Conservation (phyloP, 1,140 invertebrate genomes). For the Papilio xuthus region DNA sequence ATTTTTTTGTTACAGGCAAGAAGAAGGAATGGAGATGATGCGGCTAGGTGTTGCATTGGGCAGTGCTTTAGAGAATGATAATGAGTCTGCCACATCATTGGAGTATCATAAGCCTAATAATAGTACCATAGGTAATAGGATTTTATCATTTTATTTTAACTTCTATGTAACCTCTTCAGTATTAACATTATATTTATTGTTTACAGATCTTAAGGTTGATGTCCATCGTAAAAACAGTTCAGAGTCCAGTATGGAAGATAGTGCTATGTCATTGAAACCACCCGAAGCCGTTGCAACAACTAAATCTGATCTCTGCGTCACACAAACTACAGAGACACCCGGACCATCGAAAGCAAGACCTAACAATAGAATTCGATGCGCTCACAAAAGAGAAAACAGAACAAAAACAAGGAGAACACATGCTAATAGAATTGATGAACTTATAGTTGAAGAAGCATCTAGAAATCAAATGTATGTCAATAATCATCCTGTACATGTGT, state of each 20-base stretch:
- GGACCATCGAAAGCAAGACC: slow-evolving; percentile 69
- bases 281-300: slow-evolving; percentile 61
- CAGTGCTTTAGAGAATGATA: slow-evolving; percentile 74
- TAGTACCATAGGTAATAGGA: slow-evolving; percentile 85
- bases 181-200: slow-evolving; percentile 33
- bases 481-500: slow-evolving; percentile 68
- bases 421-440: slow-evolving; percentile 68
- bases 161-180: background rate
- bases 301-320: slow-evolving; percentile 71
- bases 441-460: slow-evolving; percentile 69
- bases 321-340: slow-evolving; percentile 54
- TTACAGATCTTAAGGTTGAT: slow-evolving; percentile 93
- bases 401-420: slow-evolving; percentile 62
- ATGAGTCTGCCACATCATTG: slow-evolving; percentile 84
- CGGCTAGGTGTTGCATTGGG: slow-evolving; percentile 61
- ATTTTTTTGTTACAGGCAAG: slow-evolving; percentile 83
- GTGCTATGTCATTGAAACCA: slow-evolving; percentile 64
- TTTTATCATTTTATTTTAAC: slow-evolving; percentile 7
- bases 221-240: slow-evolving; percentile 96
- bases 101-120: slow-evolving; percentile 84
- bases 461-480: slow-evolving; percentile 66
- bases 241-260: slow-evolving; percentile 86
- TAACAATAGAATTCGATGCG: slow-evolving; percentile 58
- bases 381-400: slow-evolving; percentile 66
- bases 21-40: slow-evolving; percentile 92